phyloP scores from a whole-genome alignment of 2,888 invertebrate genomes.

The Lasioglossum leucozonium region DNA sequence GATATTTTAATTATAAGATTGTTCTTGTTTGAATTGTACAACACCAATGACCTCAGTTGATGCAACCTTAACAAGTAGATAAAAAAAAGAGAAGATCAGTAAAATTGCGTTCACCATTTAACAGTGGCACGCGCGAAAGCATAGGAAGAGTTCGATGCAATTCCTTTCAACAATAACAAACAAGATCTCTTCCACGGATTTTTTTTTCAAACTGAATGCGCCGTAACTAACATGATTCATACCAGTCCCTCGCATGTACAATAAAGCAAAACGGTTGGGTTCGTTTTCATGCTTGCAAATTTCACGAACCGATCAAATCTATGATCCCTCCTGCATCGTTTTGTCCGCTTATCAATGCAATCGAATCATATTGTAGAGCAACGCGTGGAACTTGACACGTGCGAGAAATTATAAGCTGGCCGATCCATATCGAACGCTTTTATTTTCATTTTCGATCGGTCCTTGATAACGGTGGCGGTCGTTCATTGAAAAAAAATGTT shows the following conservation, averaged over 20 bases:
- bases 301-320: slow-evolving; percentile 32
- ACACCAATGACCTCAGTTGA: too few relatives aligned
- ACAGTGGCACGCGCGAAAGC: not conserved
- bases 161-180: not conserved
- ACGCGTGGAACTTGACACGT: not conserved
- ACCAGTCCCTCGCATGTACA: not conserved
- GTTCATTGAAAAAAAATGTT: not conserved
- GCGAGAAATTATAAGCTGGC: slow-evolving; percentile 15
- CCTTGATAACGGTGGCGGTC: not conserved
- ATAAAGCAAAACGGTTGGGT: slow-evolving; percentile 28
- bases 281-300: slow-evolving; percentile 30
- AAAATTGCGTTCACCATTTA: not conserved
- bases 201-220: slow-evolving; percentile 22
- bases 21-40: not conserved
- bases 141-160: not conserved
- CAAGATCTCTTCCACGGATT: not conserved
- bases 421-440: slow-evolving; percentile 15
- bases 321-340: slow-evolving; percentile 15
- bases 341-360: slow-evolving; percentile 34
- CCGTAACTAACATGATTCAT: slow-evolving; percentile 24
- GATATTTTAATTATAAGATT: not conserved
- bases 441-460: not conserved
- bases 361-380: slow-evolving; percentile 25
- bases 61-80: too few relatives aligned
- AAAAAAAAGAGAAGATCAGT: too few relatives aligned